Conservation (phyloP, 1,140 invertebrate species). For the Neodiprion lecontei region DNA sequence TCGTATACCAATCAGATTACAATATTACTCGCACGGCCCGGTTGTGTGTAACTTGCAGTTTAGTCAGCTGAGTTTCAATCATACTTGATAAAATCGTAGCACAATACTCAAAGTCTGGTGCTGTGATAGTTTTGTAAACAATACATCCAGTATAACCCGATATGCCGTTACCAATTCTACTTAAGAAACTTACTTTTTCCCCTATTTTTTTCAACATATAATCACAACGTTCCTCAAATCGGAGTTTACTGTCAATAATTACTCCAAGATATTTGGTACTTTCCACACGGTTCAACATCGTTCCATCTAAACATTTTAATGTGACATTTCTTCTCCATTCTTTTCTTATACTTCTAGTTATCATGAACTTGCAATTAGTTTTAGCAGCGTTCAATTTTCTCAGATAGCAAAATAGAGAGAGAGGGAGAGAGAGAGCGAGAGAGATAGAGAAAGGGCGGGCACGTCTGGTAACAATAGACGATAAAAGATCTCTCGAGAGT, state of each 20-base stretch:
- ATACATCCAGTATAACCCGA: background rate
- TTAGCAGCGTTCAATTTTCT: background rate
- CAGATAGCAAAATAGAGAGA: background rate
- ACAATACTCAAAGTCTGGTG: background rate
- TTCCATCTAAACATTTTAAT: background rate
- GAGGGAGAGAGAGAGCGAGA: background rate
- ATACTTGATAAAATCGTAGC: conserved; percentile 5
- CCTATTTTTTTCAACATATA: background rate
- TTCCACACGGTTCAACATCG: background rate
- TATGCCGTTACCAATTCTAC: conserved; percentile 1
- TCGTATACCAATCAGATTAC: background rate
- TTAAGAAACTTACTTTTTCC: conserved; percentile 8
- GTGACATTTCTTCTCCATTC: background rate
- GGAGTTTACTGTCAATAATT: conserved; percentile 1
- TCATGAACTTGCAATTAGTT: background rate
- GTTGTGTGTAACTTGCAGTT: background rate
- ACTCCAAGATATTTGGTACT: background rate
- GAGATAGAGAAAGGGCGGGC: background rate
- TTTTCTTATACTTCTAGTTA: conserved; percentile 8
- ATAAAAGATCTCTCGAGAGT: background rate
- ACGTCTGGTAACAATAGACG: background rate
- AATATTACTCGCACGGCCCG: background rate
- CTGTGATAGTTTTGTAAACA: too few species aligned
- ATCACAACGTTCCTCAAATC: background rate
- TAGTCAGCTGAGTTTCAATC: conserved; percentile 1